phyloP scores from a whole-genome alignment of 2,113 vertebrate species.

The Brienomyrus brachyistius region DNA sequence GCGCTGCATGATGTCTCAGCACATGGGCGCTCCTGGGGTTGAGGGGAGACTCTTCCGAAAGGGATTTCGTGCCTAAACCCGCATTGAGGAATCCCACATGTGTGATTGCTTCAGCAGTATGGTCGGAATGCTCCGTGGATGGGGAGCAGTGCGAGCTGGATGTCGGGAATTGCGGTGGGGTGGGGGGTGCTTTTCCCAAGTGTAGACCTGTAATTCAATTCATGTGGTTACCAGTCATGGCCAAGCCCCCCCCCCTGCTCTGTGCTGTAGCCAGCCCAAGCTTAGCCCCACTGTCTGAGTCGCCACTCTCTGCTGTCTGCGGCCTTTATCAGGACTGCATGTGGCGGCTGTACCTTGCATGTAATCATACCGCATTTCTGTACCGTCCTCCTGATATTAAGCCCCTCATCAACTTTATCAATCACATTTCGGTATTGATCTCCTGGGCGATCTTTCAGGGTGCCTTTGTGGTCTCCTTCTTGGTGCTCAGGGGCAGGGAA shows the following conservation, averaged over 20 bases:
- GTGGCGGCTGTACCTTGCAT: background rate
- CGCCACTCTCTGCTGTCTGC: background rate
- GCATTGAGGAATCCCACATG: conserved; percentile 9
- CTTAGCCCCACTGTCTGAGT: background rate
- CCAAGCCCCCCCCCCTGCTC: background rate
- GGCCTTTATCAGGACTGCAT: background rate
- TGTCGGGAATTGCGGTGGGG: background rate
- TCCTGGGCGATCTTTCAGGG: background rate
- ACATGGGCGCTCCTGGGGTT: background rate
- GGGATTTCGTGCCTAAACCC: background rate
- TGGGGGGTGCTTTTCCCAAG: background rate
- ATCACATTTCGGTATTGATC: background rate
- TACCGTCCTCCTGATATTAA: background rate
- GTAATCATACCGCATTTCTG: background rate
- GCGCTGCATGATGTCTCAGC: background rate
- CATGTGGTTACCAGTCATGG: background rate
- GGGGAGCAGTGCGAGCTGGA: background rate
- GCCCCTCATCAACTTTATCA: background rate
- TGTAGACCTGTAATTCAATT: conserved; percentile 10
- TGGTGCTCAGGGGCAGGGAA: background rate
- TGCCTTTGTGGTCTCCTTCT: background rate
- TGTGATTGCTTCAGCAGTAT: background rate
- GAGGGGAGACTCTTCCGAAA: background rate
- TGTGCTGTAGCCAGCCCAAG: background rate
- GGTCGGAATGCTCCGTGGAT: background rate